phyloP scores from a whole-genome alignment of 2,888 invertebrate species.

The Melitaea athalia region DNA sequence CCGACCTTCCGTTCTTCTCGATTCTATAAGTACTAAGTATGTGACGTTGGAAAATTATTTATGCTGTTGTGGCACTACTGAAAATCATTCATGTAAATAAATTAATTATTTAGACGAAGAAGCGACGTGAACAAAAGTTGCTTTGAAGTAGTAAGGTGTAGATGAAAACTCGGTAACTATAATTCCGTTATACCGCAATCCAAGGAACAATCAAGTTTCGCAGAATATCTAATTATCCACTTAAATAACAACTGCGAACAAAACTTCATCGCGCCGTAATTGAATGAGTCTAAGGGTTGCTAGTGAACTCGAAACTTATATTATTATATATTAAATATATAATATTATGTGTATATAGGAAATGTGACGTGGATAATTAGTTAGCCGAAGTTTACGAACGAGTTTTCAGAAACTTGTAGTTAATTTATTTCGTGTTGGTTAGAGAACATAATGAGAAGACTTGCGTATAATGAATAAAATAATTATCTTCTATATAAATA shows the following conservation, averaged over 20 bases:
- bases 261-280: slow-evolving; percentile 33
- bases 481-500: too few species aligned
- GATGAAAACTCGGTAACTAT: slow-evolving; percentile 27
- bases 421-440: too few species aligned
- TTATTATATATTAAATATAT: background rate
- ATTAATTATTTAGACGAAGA: too few species aligned
- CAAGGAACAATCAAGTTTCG: slow-evolving; percentile 36
- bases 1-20: too few species aligned
- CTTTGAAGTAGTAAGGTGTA: slow-evolving; percentile 1
- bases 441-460: too few species aligned
- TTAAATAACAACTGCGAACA: slow-evolving; percentile 34
- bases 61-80: too few species aligned
- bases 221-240: slow-evolving; percentile 39
- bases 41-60: too few species aligned
- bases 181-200: slow-evolving; percentile 31
- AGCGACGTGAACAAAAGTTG: too few species aligned
- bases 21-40: too few species aligned
- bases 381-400: too few species aligned
- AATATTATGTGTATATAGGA: background rate
- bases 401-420: background rate
- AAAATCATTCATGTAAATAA: too few species aligned
- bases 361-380: background rate
- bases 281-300: slow-evolving; percentile 28
- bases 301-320: background rate
- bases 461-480: too few species aligned